Evolutionary conservation across 2,888 invertebrate genomes (phyloP).

Genomic region (Chrysomela aeneicollis): DNA sequence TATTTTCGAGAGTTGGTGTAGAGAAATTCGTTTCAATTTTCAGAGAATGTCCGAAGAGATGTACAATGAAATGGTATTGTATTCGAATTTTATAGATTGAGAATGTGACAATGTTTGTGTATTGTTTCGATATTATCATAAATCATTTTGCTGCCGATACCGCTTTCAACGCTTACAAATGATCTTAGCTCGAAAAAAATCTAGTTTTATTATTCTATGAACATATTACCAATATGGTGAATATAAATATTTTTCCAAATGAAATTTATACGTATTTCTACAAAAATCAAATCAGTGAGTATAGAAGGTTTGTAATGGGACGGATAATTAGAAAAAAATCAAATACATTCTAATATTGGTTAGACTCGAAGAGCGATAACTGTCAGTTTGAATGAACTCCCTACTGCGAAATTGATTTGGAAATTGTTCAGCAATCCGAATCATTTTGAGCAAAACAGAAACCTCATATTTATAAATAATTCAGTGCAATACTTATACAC

Average conservation of each 20-base stretch:
- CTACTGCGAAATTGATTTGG: neutral
- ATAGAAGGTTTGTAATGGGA: too few species aligned
- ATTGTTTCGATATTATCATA: slow-evolving; percentile 39
- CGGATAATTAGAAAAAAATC: too few species aligned
- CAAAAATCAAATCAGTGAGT: too few species aligned
- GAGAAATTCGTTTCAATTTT: slow-evolving; percentile 67
- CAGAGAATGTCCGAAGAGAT: slow-evolving; percentile 85
- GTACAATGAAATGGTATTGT: slow-evolving; percentile 83
- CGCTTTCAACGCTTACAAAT: slow-evolving; percentile 34
- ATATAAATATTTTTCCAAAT: too few species aligned
- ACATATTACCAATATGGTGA: too few species aligned
- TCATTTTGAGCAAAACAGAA: neutral
- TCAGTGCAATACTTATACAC: neutral
- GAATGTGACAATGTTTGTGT: slow-evolving; percentile 51
- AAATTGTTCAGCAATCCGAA: neutral
- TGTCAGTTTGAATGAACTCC: neutral
- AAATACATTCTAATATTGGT: neutral
- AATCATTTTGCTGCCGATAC: slow-evolving; percentile 30
- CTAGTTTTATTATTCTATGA: too few species aligned
- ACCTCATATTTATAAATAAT: slow-evolving; percentile 5
- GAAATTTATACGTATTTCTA: too few species aligned
- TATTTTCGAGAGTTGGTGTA: slow-evolving; percentile 43
- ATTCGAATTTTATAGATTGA: slow-evolving; percentile 58
- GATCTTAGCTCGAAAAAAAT: slow-evolving; percentile 37
- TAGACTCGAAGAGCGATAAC: neutral